Evolutionary conservation across 1,140 invertebrate species (phyloP).

Genomic region (Drosophila orosa): DNA sequence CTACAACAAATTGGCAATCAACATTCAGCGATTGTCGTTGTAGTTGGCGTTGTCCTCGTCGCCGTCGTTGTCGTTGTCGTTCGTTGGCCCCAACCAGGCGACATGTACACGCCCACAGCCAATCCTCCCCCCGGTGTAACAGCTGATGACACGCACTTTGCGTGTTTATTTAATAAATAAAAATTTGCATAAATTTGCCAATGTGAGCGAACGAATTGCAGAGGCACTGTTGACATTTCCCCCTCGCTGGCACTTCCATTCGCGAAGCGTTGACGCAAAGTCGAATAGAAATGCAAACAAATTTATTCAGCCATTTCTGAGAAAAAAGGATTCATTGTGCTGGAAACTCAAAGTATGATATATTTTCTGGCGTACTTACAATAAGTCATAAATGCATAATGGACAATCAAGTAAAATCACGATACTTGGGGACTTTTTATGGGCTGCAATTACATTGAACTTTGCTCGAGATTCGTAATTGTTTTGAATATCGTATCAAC

Average conservation of each 20-base stretch:
- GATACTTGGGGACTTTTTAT: constrained; percentile 9
- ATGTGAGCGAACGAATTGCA: constrained; percentile 40
- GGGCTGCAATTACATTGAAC: background rate
- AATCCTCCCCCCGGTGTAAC: constrained; percentile 22
- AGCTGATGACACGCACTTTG: constrained; percentile 73
- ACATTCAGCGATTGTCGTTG: constrained; percentile 44
- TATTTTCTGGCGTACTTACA: background rate
- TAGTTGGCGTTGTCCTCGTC: constrained; percentile 48
- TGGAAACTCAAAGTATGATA: constrained; percentile 18
- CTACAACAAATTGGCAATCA: constrained; percentile 68
- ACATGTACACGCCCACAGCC: background rate
- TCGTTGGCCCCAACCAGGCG: constrained; percentile 43
- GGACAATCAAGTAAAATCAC: background rate
- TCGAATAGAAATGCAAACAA: constrained; percentile 46
- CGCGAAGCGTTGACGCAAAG: constrained; percentile 22
- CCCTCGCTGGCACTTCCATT: constrained; percentile 1
- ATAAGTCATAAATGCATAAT: constrained; percentile 39
- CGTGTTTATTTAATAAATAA: constrained; percentile 80
- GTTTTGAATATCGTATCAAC: background rate
- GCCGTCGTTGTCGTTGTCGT: constrained; percentile 45
- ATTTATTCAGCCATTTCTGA: constrained; percentile 38
- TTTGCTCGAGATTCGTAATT: background rate
- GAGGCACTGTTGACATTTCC: constrained; percentile 45
- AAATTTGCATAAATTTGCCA: constrained; percentile 78
- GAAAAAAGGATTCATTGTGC: constrained; percentile 37